Evolutionary conservation across 2,888 invertebrate genomes (phyloP).

Genomic region (Biston stratarius): DNA sequence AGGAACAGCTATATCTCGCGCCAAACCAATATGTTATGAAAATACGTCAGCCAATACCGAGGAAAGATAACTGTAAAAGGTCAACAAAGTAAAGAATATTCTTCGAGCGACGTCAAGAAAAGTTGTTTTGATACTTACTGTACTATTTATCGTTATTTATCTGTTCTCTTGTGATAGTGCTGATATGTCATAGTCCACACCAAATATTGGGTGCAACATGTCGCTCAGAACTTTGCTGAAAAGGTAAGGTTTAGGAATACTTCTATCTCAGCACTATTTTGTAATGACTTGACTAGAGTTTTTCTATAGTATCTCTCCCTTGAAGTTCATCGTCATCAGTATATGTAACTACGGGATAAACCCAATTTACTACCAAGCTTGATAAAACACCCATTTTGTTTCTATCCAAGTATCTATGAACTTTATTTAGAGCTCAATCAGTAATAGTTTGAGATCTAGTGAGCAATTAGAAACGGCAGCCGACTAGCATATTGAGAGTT

Average conservation of each 20-base stretch:
- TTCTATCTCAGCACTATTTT: not conserved
- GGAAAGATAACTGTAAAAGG: constrained; percentile 1
- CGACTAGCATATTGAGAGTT: too few relatives aligned
- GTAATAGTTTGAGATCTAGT: too few relatives aligned
- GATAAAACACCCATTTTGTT: too few relatives aligned
- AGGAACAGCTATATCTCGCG: not conserved
- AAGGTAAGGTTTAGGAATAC: constrained; percentile 26
- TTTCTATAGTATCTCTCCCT: too few relatives aligned
- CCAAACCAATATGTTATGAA: constrained; percentile 5
- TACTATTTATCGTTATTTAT: constrained; percentile 3
- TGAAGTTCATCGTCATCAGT: too few relatives aligned
- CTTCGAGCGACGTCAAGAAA: not conserved
- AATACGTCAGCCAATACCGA: not conserved
- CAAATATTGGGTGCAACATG: constrained; percentile 47
- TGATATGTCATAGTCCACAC: not conserved
- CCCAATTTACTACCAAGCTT: too few relatives aligned
- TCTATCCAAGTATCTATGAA: too few relatives aligned
- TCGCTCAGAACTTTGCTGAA: constrained; percentile 56
- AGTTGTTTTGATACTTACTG: not conserved
- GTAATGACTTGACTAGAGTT: too few relatives aligned
- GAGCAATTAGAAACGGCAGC: too few relatives aligned
- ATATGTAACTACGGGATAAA: too few relatives aligned
- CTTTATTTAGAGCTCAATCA: too few relatives aligned
- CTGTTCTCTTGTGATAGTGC: not conserved
- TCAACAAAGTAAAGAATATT: constrained; percentile 2